Evolutionary conservation across 2,888 invertebrate species (phyloP), one percentile per base, ranked within the genome.

Genomic region (Pachliopta kotzebuea): DNA sequence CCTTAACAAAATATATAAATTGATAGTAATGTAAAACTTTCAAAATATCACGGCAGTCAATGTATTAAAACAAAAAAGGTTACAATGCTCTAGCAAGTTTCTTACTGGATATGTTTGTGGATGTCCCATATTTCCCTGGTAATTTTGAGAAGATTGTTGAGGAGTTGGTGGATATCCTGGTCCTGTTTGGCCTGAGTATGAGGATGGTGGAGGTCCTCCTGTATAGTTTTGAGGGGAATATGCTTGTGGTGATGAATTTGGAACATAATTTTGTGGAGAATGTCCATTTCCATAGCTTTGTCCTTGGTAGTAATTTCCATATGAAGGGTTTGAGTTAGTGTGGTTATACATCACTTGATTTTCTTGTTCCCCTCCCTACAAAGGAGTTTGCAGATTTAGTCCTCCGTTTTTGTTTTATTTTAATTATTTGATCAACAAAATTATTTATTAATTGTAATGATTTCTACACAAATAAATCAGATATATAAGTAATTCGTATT

Each of bases 41-140:
- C n/a, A n/a, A n/a, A n/a, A n/a, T n/a, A n/a, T n/a, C n/a, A n/a
- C n/a, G n/a, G n/a, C n/a, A n/a, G n/a, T n/a, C n/a, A n/a, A n/a
- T n/a, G n/a, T n/a, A n/a, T n/a, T n/a, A n/a, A n/a, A n/a, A 37
- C 37, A 37, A 37, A 9, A 14, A 37, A 7, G 45, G 3, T 45
- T n/a, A n/a, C 4, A 11, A 0, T 45, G n/a, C 45, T 45, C 4
- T 52, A 57, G 29, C 55, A 61, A 18, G 31, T 45, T 21, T 26
- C 64, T 71, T 79, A 90, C 93, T 82, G 93, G 93, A 70, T 93
- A 93, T 68, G 90, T 84, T 73, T 93, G 93, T 54, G 92, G 82
- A 58, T 90, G 90, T 42, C 86, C 84, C 71, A 92, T 88, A 70
- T 78, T 88, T 53, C 84, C 87, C 69, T 88, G 88, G 71, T 89